phyloP scores from a whole-genome alignment of 2,797 vertebrate species.

The Denticeps clupeoides region DNA sequence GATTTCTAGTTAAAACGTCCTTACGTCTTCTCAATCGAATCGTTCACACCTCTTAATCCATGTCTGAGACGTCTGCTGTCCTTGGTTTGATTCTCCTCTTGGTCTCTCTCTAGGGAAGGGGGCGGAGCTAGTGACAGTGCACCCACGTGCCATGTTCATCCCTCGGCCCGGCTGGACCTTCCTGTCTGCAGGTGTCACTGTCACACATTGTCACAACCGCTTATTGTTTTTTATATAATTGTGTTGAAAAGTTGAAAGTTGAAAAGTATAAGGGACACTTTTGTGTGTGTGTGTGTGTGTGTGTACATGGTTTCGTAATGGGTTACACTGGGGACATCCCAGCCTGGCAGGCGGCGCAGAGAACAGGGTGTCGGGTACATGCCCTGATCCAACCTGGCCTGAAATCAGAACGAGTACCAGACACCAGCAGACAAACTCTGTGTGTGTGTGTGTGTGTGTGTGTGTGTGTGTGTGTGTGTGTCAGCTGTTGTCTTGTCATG shows the following conservation, averaged over 20 bases:
- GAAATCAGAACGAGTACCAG: not conserved
- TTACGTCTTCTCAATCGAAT: no score
- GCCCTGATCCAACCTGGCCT: no score
- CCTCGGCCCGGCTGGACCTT: conserved; percentile 69
- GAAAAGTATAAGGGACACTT: no score
- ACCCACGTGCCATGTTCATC: conserved; percentile 74
- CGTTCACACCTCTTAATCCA: no score
- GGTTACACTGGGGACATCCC: not conserved
- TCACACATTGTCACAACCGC: no score
- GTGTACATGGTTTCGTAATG: not conserved
- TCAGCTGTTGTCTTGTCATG: not conserved
- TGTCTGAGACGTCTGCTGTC: no score
- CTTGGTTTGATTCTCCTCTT: no score
- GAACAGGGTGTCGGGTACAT: no score
- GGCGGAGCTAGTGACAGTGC: conserved; percentile 59
- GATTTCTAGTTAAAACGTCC: no score
- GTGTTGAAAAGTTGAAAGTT: no score
- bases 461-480: not conserved
- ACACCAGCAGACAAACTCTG: not conserved
- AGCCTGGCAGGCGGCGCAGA: no score
- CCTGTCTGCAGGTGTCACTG: conserved; percentile 84
- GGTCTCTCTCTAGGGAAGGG: conserved; percentile 61
- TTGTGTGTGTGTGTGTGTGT: not conserved
- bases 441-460: not conserved
- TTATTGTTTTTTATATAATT: no score